Conservation (phyloP, 2,113 vertebrate genomes). For the Cacatua alba region DNA sequence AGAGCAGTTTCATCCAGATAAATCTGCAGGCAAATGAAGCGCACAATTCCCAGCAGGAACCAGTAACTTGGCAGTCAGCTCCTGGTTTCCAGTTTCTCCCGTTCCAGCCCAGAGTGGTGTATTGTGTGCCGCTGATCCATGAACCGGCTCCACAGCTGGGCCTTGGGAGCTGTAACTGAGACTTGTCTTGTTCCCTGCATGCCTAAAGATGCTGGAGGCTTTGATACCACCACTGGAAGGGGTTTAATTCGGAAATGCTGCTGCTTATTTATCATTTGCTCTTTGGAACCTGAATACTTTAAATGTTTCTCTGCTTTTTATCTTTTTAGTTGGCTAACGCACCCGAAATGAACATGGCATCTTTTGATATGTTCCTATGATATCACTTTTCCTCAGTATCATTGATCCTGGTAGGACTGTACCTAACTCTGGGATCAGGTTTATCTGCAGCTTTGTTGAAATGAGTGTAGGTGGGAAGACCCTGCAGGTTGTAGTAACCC, state of each 20-base stretch:
- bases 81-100: neutral
- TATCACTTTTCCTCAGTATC: neutral
- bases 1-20: neutral
- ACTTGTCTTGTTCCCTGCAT: fast-evolving
- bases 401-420: neutral
- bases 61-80: fast-evolving
- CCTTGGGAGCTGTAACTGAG: neutral
- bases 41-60: neutral
- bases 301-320: neutral
- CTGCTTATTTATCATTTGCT: neutral
- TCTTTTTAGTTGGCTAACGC: neutral
- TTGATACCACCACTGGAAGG: neutral
- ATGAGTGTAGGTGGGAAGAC: neutral
- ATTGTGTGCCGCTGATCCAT: neutral
- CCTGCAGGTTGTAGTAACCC: neutral
- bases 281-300: neutral
- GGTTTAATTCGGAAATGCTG: neutral
- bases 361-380: neutral
- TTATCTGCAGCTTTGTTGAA: neutral
- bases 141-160: neutral
- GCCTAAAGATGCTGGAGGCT: neutral
- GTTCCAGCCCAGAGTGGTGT: neutral
- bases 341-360: fast-evolving
- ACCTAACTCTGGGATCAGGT: neutral
- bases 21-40: neutral